Evolutionary conservation across 2,797 vertebrate genomes (phyloP), one percentile per base, ranked within the genome.

Genomic region (Anguilla anguilla): DNA sequence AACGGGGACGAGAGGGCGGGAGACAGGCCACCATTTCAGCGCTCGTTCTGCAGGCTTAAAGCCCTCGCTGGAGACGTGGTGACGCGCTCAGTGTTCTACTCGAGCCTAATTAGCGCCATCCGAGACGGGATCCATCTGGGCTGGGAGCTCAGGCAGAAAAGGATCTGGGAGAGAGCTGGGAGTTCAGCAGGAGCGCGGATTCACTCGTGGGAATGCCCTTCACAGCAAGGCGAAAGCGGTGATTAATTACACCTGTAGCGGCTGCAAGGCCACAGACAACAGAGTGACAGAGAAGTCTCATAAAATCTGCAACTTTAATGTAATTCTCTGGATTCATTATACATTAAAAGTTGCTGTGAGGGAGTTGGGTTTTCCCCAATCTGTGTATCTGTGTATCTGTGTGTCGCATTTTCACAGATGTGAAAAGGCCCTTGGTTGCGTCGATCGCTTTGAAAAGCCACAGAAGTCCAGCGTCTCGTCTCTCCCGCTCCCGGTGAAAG

Each of bases 1-100:
- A 96, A 96, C 95, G 90, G 87, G 91, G 88, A 92, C 15, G 91
- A 2, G 22, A n/a, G 64, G n/a, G 64, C 64, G n/a, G 59, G 17
- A 25, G 5, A 67, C 6, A 67, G n/a, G 64, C 64, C 64, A 11
- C 4, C 25, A 28, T 67, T 67, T 67, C n/a, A 28, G 64, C 64
- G 25, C 64, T 67, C 7, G 25, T 25, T 28, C 22, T 67, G 25
- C 64, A 28, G 1, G 7, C n/a, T 67, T 10, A n/a, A 25, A 67
- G 19, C 64, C 64, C 22, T 25, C 13, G 25, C 64, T 25, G 17
- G 22, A 64, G 59, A 64, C 22, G 15, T 3, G n/a, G 64, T 28
- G n/a, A n/a, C n/a, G 64, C 64, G n/a, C n/a, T 67, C 22, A 28
- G 10, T 3, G 59, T 61, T 61, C 15, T 25, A 25, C 64, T 28